Percentiles rank a stretch among this genome's conserved stretches.
Evolutionary conservation across 2,797 vertebrate genomes (phyloP).

Genomic region (Novumbra hubbsi): DNA sequence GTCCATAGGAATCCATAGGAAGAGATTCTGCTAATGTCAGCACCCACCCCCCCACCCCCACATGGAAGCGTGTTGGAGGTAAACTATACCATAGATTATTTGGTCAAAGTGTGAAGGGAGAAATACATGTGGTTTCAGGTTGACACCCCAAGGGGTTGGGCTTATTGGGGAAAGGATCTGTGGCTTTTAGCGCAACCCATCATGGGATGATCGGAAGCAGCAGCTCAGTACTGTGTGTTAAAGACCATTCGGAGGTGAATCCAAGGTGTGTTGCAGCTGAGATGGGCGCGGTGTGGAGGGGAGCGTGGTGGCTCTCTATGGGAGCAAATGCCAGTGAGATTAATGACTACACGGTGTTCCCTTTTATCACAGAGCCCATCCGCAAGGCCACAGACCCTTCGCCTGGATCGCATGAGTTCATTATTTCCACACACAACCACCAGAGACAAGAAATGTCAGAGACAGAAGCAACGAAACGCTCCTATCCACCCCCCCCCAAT

Average conservation of each 20-base stretch:
- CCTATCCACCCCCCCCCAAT: neutral
- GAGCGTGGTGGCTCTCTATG: neutral
- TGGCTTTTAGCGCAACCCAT: neutral
- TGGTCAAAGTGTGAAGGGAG: no score
- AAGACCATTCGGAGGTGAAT: slow-evolving; percentile 35
- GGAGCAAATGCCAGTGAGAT: slow-evolving; percentile 49
- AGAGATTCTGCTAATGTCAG: slow-evolving; percentile 60
- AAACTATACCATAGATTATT: no score
- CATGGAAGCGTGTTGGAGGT: no score
- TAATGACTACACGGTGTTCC: slow-evolving; percentile 46
- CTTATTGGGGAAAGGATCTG: no score
- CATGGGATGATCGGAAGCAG: neutral
- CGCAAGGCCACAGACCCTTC: slow-evolving; percentile 34
- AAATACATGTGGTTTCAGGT: no score
- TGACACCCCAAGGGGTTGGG: no score
- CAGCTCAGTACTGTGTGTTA: neutral
- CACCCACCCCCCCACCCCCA: slow-evolving; percentile 40
- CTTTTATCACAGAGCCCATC: slow-evolving; percentile 43
- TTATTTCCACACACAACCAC: slow-evolving; percentile 47
- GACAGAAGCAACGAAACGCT: neutral
- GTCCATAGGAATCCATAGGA: slow-evolving; percentile 45
- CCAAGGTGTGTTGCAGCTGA: slow-evolving; percentile 18
- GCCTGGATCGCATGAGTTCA: slow-evolving; percentile 41
- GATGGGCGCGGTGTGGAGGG: slow-evolving; percentile 19
- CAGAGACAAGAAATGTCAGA: slow-evolving; percentile 9